Conservation (phyloP, 2,888 invertebrate species). For the Shargacucullia verbasci region DNA sequence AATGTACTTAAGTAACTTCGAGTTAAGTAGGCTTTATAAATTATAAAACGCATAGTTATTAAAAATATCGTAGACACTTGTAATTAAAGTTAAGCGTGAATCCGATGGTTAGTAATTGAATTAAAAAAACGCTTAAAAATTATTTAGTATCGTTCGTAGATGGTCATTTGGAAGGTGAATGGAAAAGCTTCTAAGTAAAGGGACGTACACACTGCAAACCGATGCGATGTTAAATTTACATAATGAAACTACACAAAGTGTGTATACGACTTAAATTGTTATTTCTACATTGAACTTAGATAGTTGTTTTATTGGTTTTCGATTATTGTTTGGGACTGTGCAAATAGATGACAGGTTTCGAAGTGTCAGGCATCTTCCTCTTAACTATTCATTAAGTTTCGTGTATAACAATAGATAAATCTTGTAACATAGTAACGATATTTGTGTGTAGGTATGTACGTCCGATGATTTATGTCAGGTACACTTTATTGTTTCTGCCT, state of each 20-base stretch:
- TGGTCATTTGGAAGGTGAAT: constrained; percentile 60
- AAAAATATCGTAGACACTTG: constrained; percentile 82
- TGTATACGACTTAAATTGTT: constrained; percentile 86
- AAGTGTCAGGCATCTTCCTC: constrained; percentile 61
- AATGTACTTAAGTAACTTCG: constrained; percentile 88
- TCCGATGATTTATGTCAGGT: constrained; percentile 84
- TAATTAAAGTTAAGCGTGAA: constrained; percentile 80
- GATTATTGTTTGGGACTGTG: constrained; percentile 74
- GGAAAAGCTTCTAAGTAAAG: constrained; percentile 54
- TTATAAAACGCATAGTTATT: constrained; percentile 85
- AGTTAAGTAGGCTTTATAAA: constrained; percentile 89
- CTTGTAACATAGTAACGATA: constrained; percentile 77
- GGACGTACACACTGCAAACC: constrained; percentile 70
- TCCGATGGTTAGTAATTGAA: constrained; percentile 82
- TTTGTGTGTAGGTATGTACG: constrained; percentile 75
- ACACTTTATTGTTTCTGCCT: constrained; percentile 85
- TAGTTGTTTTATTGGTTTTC: constrained; percentile 70
- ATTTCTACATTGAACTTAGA: constrained; percentile 66
- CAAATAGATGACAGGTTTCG: constrained; percentile 67
- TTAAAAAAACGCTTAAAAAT: constrained; percentile 81
- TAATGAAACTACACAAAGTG: constrained; percentile 63
- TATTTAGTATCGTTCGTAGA: constrained; percentile 79
- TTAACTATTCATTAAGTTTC: constrained; percentile 73
- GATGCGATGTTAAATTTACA: constrained; percentile 37
- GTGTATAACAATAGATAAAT: constrained; percentile 76